A percentile compares a stretch with the other conserved stretches of the same genome.
Conservation (phyloP, 2,888 invertebrate species). For the Melanostoma scalare region DNA sequence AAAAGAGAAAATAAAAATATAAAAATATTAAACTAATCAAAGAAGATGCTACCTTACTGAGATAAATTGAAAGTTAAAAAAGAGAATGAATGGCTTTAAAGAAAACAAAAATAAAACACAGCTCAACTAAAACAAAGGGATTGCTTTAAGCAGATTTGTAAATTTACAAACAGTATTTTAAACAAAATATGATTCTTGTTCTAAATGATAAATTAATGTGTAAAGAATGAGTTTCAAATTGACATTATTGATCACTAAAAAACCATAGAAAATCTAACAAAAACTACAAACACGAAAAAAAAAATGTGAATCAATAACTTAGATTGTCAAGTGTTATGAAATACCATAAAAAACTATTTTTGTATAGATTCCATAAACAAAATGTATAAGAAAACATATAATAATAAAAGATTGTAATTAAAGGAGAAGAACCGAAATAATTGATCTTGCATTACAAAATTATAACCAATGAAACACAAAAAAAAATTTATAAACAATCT, state of each 20-base stretch:
- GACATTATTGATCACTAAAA: constrained; percentile 25
- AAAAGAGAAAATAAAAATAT: no score
- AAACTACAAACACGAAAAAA: constrained; percentile 1
- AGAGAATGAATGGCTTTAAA: constrained; percentile 50
- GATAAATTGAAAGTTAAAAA: constrained; percentile 33
- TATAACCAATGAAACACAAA: constrained; percentile 28
- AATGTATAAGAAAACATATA: constrained; percentile 33
- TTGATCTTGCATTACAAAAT: constrained; percentile 39
- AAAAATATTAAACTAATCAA: constrained; percentile 14
- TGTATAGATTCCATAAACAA: constrained; percentile 65
- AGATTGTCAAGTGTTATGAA: constrained; percentile 66
- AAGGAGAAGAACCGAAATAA: constrained; percentile 33
- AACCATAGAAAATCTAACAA: constrained; percentile 25
- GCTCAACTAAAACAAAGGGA: constrained; percentile 27
- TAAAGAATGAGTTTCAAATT: constrained; percentile 18
- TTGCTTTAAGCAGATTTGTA: constrained; percentile 36
- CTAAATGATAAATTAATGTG: neutral
- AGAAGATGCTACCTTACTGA: constrained; percentile 14
- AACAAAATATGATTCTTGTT: constrained; percentile 7
- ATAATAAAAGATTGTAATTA: constrained; percentile 33
- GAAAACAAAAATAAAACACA: neutral
- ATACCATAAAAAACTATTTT: constrained; percentile 72
- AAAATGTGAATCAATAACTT: constrained; percentile 48
- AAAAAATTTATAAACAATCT: constrained; percentile 20
- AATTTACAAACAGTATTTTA: constrained; percentile 1